A percentile compares a stretch with the other conserved stretches of the same genome.
Evolutionary conservation across 1,140 invertebrate genomes (phyloP).

Genomic region (Procambarus virginalis): DNA sequence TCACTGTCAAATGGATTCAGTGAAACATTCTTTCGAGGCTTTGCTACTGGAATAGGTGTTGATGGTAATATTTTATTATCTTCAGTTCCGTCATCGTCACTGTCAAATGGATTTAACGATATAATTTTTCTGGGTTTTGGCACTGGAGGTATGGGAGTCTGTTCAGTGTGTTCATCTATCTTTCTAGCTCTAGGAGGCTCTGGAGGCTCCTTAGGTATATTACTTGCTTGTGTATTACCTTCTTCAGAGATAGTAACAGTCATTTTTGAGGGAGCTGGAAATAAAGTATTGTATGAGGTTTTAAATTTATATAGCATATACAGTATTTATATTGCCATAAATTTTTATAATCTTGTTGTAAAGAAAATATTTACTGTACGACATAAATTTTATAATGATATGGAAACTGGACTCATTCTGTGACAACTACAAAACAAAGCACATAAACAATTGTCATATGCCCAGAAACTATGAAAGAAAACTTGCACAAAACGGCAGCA

Average conservation of each 20-base stretch:
- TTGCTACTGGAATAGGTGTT: neutral
- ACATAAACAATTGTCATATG: too few species aligned
- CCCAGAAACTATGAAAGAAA: too few species aligned
- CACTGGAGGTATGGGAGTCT: neutral
- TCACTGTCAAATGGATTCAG: slow-evolving; percentile 39
- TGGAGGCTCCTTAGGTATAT: neutral
- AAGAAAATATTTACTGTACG: too few species aligned
- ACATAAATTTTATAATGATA: too few species aligned
- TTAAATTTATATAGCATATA: too few species aligned
- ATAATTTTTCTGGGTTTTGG: slow-evolving; percentile 22
- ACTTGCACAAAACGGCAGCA: too few species aligned
- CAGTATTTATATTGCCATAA: too few species aligned
- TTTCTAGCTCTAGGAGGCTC: neutral
- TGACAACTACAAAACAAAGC: too few species aligned
- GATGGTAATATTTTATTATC: neutral
- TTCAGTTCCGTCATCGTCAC: neutral
- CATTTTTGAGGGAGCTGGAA: neutral
- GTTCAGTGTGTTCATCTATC: neutral
- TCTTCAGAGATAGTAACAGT: neutral
- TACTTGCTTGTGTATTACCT: neutral
- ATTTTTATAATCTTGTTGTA: too few species aligned
- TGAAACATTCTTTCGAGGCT: slow-evolving; percentile 21
- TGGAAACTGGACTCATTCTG: too few species aligned
- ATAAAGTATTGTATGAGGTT: neutral
- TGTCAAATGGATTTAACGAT: slow-evolving; percentile 24